Evolutionary conservation across 2,888 invertebrate genomes (phyloP).

Genomic region (Lithophane leautieri): DNA sequence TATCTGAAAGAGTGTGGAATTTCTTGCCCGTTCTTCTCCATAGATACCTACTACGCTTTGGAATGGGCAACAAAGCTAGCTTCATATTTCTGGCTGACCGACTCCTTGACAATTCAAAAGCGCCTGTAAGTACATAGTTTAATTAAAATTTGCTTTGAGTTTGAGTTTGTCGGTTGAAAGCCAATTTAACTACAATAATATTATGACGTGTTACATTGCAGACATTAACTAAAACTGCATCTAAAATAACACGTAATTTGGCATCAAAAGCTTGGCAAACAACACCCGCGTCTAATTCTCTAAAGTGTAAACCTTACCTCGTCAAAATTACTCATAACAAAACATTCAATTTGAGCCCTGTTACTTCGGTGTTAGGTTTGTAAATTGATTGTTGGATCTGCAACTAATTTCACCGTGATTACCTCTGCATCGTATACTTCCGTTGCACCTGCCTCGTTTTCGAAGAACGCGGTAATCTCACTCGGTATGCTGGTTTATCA

Average conservation of each 20-base stretch:
- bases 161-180: not conserved
- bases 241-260: constrained; percentile 52
- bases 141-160: no score
- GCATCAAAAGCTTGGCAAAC: constrained; percentile 54
- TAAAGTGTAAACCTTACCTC: constrained; percentile 22
- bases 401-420: constrained; percentile 58
- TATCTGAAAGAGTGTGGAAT: no score
- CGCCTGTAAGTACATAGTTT: no score
- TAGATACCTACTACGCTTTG: no score
- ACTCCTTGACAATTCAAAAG: no score
- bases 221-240: constrained; percentile 32
- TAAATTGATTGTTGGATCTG: constrained; percentile 3
- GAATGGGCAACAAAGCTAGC: no score
- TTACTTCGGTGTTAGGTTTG: not conserved
- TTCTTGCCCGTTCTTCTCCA: no score
- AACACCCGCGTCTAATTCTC: constrained; percentile 35
- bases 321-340: constrained; percentile 25
- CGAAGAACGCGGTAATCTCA: constrained; percentile 32
- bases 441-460: constrained; percentile 59
- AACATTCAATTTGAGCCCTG: constrained; percentile 25
- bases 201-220: constrained; percentile 13
- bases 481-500: constrained; percentile 21
- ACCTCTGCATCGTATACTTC: constrained; percentile 49
- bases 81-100: no score
- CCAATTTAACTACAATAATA: constrained; percentile 3